phyloP scores from a whole-genome alignment of 2,888 invertebrate species.

The Cataglyphis albicans region DNA sequence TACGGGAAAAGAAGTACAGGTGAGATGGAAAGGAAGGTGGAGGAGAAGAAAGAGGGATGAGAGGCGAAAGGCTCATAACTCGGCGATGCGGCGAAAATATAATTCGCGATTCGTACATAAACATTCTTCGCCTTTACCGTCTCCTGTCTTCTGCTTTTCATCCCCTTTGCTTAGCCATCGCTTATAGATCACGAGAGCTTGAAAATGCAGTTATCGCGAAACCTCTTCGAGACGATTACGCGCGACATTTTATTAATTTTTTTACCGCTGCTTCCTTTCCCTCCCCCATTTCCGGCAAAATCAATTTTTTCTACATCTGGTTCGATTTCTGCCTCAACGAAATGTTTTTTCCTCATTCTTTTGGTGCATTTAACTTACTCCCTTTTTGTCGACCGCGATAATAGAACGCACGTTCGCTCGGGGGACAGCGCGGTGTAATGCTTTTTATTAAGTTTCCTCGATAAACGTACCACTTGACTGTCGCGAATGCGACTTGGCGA shows the following conservation, averaged over 20 bases:
- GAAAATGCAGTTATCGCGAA: slow-evolving; percentile 49
- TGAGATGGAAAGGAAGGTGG: not conserved
- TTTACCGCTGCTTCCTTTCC: not conserved
- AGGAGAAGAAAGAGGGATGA: not conserved
- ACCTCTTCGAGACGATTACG: slow-evolving; percentile 34
- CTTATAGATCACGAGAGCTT: slow-evolving; percentile 51
- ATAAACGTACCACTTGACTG: slow-evolving; percentile 51
- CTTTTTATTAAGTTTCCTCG: slow-evolving; percentile 52
- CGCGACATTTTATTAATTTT: slow-evolving; percentile 46
- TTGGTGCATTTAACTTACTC: not conserved
- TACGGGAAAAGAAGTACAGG: slow-evolving; percentile 6
- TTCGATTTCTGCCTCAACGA: slow-evolving; percentile 38
- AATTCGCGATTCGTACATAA: slow-evolving; percentile 49
- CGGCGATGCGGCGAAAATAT: slow-evolving; percentile 13
- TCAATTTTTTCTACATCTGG: slow-evolving; percentile 30
- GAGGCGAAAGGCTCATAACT: slow-evolving; percentile 21
- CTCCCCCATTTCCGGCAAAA: not conserved
- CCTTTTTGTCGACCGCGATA: slow-evolving; percentile 7
- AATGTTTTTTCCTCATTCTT: slow-evolving; percentile 17
- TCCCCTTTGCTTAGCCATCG: slow-evolving; percentile 28
- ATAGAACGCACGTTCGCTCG: slow-evolving; percentile 24
- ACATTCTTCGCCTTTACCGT: slow-evolving; percentile 18
- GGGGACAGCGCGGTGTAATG: slow-evolving; percentile 31
- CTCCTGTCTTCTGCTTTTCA: slow-evolving; percentile 9
- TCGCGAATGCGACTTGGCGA: slow-evolving; percentile 50